Evolutionary conservation across 1,140 invertebrate species (phyloP).

Genomic region (Drosophila nasuta): DNA sequence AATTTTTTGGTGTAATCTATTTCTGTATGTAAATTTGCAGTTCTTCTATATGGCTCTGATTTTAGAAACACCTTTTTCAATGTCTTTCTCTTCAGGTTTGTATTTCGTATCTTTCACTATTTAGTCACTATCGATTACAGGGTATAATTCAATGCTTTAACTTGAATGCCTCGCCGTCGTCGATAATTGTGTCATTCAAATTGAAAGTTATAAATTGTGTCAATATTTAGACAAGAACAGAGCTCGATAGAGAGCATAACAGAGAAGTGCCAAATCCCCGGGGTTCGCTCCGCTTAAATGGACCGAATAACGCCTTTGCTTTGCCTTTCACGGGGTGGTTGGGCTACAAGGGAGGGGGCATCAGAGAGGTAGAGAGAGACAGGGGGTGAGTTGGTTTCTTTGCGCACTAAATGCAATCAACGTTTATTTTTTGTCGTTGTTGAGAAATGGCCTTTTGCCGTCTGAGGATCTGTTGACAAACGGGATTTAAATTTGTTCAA

Average conservation of each 20-base stretch:
- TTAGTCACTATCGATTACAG: background rate
- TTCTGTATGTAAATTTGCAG: too few species aligned
- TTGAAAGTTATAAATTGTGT: slow-evolving; percentile 81
- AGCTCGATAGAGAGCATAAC: background rate
- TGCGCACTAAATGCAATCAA: slow-evolving; percentile 70
- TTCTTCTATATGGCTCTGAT: too few species aligned
- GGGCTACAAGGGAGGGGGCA: background rate
- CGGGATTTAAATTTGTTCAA: slow-evolving; percentile 80
- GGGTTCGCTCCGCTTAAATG: slow-evolving; percentile 45
- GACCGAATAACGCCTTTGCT: slow-evolving; percentile 26
- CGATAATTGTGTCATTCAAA: slow-evolving; percentile 76
- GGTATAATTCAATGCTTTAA: background rate
- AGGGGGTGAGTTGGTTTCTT: background rate
- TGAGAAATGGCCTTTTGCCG: slow-evolving; percentile 29
- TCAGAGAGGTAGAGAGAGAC: background rate
- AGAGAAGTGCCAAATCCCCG: slow-evolving; percentile 55
- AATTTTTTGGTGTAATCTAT: too few species aligned
- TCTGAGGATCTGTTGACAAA: slow-evolving; percentile 76
- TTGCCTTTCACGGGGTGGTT: slow-evolving; percentile 21
- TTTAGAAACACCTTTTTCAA: too few species aligned
- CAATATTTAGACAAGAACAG: slow-evolving; percentile 73
- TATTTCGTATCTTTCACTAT: too few species aligned
- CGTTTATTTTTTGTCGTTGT: slow-evolving; percentile 75
- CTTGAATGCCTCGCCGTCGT: slow-evolving; percentile 2
- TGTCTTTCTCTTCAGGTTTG: too few species aligned